Percentiles rank a stretch among this genome's conserved stretches.
Evolutionary conservation across 2,113 vertebrate genomes (phyloP).

Genomic region (Caloenas nicobarica): DNA sequence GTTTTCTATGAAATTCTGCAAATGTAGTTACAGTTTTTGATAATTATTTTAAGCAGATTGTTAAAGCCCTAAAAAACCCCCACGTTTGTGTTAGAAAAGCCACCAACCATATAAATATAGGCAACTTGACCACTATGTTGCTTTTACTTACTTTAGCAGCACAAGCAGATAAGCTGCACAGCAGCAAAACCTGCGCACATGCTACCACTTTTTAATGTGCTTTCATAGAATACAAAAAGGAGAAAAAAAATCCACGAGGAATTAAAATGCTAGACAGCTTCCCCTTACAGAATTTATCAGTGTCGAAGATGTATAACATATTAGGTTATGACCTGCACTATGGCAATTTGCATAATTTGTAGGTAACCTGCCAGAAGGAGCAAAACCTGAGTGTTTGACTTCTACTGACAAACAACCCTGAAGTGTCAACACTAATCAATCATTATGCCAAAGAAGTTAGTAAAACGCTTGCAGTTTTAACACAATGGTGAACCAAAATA

Average conservation of each 20-base stretch:
- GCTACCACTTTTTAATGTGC: background rate
- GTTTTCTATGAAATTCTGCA: background rate
- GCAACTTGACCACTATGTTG: background rate
- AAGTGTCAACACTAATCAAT: constrained; percentile 24
- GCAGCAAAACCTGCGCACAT: background rate
- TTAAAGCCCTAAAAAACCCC: background rate
- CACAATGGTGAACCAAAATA: constrained; percentile 27
- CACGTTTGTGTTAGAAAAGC: background rate
- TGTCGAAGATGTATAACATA: constrained; percentile 42
- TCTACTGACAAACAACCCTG: background rate
- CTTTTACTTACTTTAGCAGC: background rate
- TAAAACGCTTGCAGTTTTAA: constrained; percentile 40
- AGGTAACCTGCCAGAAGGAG: constrained; percentile 72
- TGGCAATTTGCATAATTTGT: constrained; percentile 64
- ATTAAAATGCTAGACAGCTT: background rate
- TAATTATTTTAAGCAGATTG: background rate
- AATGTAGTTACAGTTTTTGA: background rate
- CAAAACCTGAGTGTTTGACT: constrained; percentile 43
- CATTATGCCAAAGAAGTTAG: constrained; percentile 29
- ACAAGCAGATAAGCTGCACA: background rate
- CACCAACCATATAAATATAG: background rate
- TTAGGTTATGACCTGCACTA: constrained; percentile 62
- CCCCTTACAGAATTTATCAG: constrained; percentile 47
- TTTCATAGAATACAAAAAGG: background rate
- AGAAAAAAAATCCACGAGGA: background rate